These are phyloP conservation scores for Hoplias malabaricus DNA, from an alignment of 2,113 vertebrate species.

Conservation along the genomic window DNA sequence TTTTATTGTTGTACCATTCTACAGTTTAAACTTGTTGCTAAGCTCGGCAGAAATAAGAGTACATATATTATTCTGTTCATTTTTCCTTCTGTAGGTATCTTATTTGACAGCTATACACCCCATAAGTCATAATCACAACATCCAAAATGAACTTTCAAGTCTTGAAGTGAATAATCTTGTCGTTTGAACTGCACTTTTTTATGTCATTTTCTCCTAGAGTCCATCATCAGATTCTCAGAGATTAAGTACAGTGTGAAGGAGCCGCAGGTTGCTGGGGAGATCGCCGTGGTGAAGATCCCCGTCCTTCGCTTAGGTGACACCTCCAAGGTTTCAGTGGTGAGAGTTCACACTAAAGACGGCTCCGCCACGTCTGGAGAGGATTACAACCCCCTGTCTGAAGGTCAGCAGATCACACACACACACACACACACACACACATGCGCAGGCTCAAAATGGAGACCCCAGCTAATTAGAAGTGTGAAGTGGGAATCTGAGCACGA, in stretches of 20 bases:
- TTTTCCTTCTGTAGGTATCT: too few relatives aligned
- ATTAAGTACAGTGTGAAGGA: conserved; percentile 81
- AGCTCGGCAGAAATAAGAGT: too few relatives aligned
- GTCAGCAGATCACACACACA: conserved; percentile 56
- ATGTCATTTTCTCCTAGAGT: conserved; percentile 59
- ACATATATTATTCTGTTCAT: too few relatives aligned
- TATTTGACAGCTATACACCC: too few relatives aligned
- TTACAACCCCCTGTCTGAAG: conserved; percentile 83
- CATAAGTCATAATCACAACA: too few relatives aligned
- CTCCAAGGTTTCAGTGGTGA: conserved; percentile 81
- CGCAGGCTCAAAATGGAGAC: too few relatives aligned
- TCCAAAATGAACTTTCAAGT: too few relatives aligned
- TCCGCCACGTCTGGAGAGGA: conserved; percentile 84
- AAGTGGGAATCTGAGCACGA: too few relatives aligned
- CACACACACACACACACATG: background rate
- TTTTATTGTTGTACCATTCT: too few relatives aligned
- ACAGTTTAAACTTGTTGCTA: too few relatives aligned
- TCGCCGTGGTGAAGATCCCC: conserved; percentile 74
- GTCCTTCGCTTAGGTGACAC: conserved; percentile 76
- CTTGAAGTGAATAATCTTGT: too few relatives aligned
- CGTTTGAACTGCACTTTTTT: background rate
- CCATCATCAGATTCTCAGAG: conserved; percentile 84
- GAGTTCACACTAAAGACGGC: conserved; percentile 84
- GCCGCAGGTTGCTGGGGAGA: conserved; percentile 74
- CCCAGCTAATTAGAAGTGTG: too few relatives aligned